Conservation (phyloP, 2,797 vertebrate genomes). For the Enteromius trimaculatus region DNA sequence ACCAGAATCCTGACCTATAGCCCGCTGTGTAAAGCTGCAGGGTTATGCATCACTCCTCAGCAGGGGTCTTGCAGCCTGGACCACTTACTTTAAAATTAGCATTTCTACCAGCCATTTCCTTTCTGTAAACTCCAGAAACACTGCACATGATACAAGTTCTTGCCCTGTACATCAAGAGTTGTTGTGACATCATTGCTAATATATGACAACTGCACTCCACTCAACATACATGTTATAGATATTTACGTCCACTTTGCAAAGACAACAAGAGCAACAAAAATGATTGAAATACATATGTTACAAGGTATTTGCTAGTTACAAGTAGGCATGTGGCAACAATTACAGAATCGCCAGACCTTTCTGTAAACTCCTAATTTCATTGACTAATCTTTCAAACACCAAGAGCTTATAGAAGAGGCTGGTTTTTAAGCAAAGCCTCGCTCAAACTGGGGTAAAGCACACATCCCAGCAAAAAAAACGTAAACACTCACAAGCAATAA, state of each 20-base stretch:
- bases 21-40: constrained; percentile 16
- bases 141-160: neutral
- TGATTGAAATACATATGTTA: neutral
- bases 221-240: neutral
- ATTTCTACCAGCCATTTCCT: constrained; percentile 24
- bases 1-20: constrained; percentile 31
- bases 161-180: neutral
- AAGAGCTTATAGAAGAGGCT: neutral
- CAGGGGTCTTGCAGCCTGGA: constrained; percentile 30
- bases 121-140: neutral
- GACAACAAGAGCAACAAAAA: neutral
- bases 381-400: neutral
- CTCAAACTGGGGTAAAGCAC: neutral
- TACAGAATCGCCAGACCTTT: neutral
- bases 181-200: neutral
- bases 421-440: neutral
- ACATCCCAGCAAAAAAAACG: neutral
- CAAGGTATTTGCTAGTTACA: neutral
- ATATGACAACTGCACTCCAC: neutral
- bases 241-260: neutral
- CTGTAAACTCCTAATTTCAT: neutral
- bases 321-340: neutral
- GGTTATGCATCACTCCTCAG: constrained; percentile 27
- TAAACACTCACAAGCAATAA: neutral
- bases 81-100: constrained; percentile 28